A percentile compares a stretch with the other conserved stretches of the same genome.
phyloP scores from a whole-genome alignment of 2,888 invertebrate species.

The Chalcis sispes region DNA sequence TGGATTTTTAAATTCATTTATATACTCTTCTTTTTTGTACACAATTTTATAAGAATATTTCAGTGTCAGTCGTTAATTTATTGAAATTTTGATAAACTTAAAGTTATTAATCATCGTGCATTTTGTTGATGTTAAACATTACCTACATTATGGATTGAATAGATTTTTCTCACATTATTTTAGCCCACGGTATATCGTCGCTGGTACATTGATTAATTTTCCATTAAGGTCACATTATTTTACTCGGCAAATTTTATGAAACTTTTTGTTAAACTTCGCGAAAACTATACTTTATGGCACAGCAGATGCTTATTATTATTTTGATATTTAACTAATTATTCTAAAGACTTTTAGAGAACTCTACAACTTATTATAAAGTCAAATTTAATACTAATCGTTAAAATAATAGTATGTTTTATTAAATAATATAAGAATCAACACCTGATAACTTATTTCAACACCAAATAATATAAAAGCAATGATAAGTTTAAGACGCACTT shows the following conservation, averaged over 20 bases:
- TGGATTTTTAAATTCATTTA: no score
- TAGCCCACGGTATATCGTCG: neutral
- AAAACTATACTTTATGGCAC: neutral
- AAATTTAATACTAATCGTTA: neutral
- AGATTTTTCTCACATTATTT: conserved; percentile 16
- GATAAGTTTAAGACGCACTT: no score
- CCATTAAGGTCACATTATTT: conserved; percentile 26
- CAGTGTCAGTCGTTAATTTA: no score
- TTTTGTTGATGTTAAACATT: no score
- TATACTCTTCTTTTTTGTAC: no score
- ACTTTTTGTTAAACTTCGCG: conserved; percentile 25
- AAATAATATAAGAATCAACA: no score
- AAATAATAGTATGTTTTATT: no score
- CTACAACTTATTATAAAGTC: neutral
- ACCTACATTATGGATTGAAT: conserved; percentile 11
- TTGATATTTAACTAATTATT: conserved; percentile 6
- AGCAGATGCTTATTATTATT: conserved; percentile 21
- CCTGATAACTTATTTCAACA: no score
- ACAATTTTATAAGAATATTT: no score
- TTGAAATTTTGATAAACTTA: no score
- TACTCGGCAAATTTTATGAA: conserved; percentile 21
- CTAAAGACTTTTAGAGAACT: conserved; percentile 2
- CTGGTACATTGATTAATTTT: conserved; percentile 21
- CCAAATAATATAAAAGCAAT: no score
- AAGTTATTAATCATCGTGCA: no score